Conservation (phyloP, 2,888 invertebrate genomes). For the Cheilosia pagana region DNA sequence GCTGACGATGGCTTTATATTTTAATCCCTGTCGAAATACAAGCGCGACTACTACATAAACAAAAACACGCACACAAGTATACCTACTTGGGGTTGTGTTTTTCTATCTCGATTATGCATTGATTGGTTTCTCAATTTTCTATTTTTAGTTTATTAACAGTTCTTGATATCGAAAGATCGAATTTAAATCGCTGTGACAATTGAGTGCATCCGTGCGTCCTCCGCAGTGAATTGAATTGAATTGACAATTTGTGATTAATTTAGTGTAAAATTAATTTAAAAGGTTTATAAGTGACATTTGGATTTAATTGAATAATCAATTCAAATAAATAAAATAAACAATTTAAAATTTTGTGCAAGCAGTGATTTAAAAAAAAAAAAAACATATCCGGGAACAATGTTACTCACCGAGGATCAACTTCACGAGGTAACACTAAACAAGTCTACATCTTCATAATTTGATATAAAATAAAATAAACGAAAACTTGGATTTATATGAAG, state of each 20-base stretch:
- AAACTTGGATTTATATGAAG: slow-evolving; percentile 27
- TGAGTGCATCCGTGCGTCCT: slow-evolving; percentile 1
- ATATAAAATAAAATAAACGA: slow-evolving; percentile 1
- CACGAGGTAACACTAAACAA: slow-evolving; percentile 79
- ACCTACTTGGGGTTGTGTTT: slow-evolving; percentile 39
- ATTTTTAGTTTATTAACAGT: slow-evolving; percentile 83
- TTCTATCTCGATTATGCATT: slow-evolving; percentile 66
- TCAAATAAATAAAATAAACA: slow-evolving; percentile 11
- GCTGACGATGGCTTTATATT: slow-evolving; percentile 30
- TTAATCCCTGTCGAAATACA: slow-evolving; percentile 42
- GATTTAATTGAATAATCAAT: not conserved
- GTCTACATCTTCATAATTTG: not conserved
- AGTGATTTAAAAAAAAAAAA: slow-evolving; percentile 13
- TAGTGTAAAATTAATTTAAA: slow-evolving; percentile 1
- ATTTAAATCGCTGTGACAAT: slow-evolving; percentile 30
- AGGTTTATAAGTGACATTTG: too few species aligned
- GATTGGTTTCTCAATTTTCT: slow-evolving; percentile 76
- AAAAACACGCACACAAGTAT: not conserved
- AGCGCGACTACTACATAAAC: slow-evolving; percentile 39
- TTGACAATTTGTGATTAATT: not conserved
- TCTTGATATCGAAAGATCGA: slow-evolving; percentile 82
- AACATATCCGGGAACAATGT: slow-evolving; percentile 76
- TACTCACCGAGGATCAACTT: slow-evolving; percentile 82
- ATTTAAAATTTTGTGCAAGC: not conserved
- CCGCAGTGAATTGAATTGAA: not conserved